A percentile compares a stretch with the other conserved stretches of the same genome.
Evolutionary conservation across 2,888 invertebrate species (phyloP).

Genomic region (Alloplasta piceator): DNA sequence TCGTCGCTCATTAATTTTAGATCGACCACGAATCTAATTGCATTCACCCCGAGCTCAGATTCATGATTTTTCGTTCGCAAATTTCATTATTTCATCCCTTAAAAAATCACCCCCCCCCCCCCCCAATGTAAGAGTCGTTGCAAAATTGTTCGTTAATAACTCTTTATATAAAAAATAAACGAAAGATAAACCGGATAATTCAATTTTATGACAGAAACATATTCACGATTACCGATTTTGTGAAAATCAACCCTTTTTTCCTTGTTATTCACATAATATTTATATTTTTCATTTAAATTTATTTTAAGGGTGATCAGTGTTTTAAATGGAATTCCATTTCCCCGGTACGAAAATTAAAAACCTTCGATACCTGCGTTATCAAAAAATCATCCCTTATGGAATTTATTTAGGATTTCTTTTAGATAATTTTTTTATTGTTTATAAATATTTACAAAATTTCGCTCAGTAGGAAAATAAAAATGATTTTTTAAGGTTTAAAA

Average conservation of each 20-base stretch:
- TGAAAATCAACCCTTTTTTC: neutral
- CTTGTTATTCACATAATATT: neutral
- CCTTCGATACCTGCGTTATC: too few relatives aligned
- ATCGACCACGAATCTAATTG: constrained; percentile 20
- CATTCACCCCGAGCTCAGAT: neutral
- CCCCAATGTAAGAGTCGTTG: neutral
- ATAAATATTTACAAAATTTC: too few relatives aligned
- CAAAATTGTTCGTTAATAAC: neutral
- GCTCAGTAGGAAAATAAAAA: too few relatives aligned
- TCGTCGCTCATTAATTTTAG: constrained; percentile 66
- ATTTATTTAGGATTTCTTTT: too few relatives aligned
- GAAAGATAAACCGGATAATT: neutral
- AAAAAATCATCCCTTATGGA: too few relatives aligned
- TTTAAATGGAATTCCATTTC: too few relatives aligned
- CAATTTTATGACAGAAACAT: neutral
- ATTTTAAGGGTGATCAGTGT: too few relatives aligned
- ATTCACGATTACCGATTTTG: neutral
- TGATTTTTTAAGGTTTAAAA: too few relatives aligned
- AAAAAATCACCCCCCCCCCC: neutral
- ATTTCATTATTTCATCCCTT: too few relatives aligned
- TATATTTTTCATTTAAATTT: neutral
- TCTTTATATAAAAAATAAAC: neutral
- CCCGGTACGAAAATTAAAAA: too few relatives aligned
- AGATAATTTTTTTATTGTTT: too few relatives aligned
- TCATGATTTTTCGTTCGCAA: constrained; percentile 2